These are phyloP conservation scores for Saccostrea echinata DNA, from an alignment of 1,140 invertebrate species.

Conservation along the genomic window DNA sequence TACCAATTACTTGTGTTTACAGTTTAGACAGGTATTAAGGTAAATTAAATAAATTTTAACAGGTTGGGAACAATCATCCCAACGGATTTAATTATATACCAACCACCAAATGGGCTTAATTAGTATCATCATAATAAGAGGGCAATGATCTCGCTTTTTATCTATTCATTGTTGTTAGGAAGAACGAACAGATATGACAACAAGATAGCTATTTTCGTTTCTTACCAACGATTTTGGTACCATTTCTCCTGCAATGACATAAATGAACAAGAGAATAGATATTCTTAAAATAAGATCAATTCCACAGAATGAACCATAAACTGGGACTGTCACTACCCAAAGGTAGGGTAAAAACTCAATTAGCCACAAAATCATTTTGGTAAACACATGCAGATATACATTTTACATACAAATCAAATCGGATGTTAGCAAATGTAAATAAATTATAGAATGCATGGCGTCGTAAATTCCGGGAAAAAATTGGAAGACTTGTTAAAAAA, in stretches of 20 bases:
- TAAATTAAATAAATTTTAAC: too few species aligned
- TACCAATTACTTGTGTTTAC: too few species aligned
- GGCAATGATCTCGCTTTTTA: too few species aligned
- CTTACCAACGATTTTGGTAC: conserved; percentile 62
- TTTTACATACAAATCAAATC: neutral
- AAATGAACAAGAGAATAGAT: conserved; percentile 60
- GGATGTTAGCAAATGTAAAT: neutral
- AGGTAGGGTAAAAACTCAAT: conserved; percentile 66
- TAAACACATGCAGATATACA: conserved; percentile 57
- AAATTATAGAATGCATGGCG: neutral
- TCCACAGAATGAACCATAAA: conserved; percentile 65
- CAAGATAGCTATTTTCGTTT: neutral
- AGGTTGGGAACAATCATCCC: too few species aligned
- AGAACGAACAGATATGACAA: too few species aligned
- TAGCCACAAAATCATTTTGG: conserved; percentile 51
- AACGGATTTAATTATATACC: too few species aligned
- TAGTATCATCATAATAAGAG: too few species aligned
- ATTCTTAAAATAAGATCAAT: conserved; percentile 62
- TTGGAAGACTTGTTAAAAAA: too few species aligned
- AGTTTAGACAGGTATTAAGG: too few species aligned
- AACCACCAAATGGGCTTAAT: too few species aligned
- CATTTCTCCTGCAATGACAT: conserved; percentile 52
- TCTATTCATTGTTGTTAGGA: too few species aligned
- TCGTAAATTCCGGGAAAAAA: neutral
- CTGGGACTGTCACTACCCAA: conserved; percentile 60